Evolutionary conservation across 2,113 vertebrate species (phyloP), one percentile per base, ranked within the genome.

Genomic region (Oceanites oceanicus): DNA sequence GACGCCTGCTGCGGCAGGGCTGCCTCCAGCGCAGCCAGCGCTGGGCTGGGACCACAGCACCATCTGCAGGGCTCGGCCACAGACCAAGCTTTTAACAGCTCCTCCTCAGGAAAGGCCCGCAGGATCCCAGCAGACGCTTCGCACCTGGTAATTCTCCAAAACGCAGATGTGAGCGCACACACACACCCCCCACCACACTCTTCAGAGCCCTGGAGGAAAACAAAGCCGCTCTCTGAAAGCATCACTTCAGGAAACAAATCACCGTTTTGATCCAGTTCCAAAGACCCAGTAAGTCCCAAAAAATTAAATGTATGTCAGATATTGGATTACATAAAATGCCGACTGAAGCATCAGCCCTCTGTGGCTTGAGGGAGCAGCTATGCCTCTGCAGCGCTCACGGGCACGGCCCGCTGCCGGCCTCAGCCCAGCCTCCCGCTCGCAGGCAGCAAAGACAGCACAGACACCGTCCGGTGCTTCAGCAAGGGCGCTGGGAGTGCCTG

Each of bases 31-130:
- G 16, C 1, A 8, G 72, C 6, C 15, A 63, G 52, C 19, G 32
- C 84, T 53, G 63, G 65, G 18, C 59, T 74, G 73, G 85, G 78
- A n/a, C 26, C 14, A 90, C 72, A 97, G 94, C 88, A 82, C 95
- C 97, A 97, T 62, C 94, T 96, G 80, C 95, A 96, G 97, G 96
- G 86, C 92, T 88, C 36, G 86, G 78, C 42, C 68, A 68, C 53
- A 38, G 76, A 8, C 4, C 70, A 21, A 42, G 56, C 58, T 71
- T 30, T 15, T 21, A 44, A 32, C 61, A 74, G 1, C 73, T 45
- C 10, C 66, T 91, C 55, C 75, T 56, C 58, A 2, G 84, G 72
- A 32, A 89, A 78, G 49, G 83, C 75, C 59, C 18, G 38, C 1
- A 10, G 13, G 29, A 59, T 7, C 58, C 52, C 29, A 40, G 67